A percentile compares a stretch with the other conserved stretches of the same genome.
phyloP scores from a whole-genome alignment of 1,140 invertebrate genomes.

The Drosophila oshimai region DNA sequence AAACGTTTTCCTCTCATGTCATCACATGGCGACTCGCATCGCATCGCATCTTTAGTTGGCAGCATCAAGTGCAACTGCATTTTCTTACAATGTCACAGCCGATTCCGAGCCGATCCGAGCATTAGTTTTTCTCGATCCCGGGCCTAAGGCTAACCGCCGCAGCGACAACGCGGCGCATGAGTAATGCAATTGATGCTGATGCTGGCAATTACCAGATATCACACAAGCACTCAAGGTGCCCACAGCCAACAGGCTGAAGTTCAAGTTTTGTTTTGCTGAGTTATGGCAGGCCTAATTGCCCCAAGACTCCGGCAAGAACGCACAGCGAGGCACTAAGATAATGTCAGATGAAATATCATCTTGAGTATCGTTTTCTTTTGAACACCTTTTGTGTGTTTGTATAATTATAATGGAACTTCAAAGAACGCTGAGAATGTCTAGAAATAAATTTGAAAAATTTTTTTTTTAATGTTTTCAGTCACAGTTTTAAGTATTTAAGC shows the following conservation, averaged over 20 bases:
- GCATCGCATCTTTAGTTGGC: conserved; percentile 66
- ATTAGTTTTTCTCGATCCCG: conserved; percentile 64
- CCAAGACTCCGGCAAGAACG: conserved; percentile 29
- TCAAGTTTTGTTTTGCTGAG: conserved; percentile 59
- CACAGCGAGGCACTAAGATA: conserved; percentile 12
- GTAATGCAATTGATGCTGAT: conserved; percentile 73
- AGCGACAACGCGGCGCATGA: conserved; percentile 58
- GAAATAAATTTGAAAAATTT: not conserved
- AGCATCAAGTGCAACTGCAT: conserved; percentile 77
- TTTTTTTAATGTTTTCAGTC: too few relatives aligned
- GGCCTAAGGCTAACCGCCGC: conserved; percentile 53
- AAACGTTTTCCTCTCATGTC: conserved; percentile 40
- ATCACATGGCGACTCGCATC: conserved; percentile 29
- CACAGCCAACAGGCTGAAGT: conserved; percentile 74
- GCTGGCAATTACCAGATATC: conserved; percentile 62
- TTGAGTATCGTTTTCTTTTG: not conserved
- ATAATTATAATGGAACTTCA: too few relatives aligned
- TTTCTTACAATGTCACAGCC: conserved; percentile 79
- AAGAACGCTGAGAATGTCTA: too few relatives aligned
- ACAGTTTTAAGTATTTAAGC: too few relatives aligned
- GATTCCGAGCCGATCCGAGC: too few relatives aligned
- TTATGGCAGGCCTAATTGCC: conserved; percentile 59
- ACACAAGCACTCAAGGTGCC: conserved; percentile 52
- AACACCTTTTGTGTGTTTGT: not conserved
- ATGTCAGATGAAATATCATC: conserved; percentile 19